These are phyloP conservation scores for Phalloptychus januarius DNA, from an alignment of 2,797 vertebrate genomes.

Conservation along the genomic window DNA sequence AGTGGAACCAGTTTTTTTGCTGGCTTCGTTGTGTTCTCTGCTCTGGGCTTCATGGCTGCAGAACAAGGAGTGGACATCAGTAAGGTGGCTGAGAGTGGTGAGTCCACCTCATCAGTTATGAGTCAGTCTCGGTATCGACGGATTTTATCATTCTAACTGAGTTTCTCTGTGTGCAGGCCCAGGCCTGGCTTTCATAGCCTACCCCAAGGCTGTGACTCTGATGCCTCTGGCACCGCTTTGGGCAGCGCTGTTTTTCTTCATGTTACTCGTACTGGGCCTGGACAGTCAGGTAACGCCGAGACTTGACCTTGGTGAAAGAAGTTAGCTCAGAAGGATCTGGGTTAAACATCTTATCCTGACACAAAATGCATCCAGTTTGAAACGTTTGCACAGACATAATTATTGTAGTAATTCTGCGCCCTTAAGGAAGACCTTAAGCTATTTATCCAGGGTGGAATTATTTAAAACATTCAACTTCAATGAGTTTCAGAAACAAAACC, in stretches of 20 bases:
- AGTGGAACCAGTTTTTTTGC: conserved; percentile 88
- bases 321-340: not conserved
- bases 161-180: conserved; percentile 76
- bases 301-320: not conserved
- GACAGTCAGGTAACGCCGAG: conserved; percentile 83
- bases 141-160: conserved; percentile 8
- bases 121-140: conserved; percentile 7
- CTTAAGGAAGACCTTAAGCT: not conserved
- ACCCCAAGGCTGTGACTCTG: conserved; percentile 88
- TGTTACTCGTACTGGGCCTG: conserved; percentile 85
- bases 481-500: not conserved
- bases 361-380: not conserved
- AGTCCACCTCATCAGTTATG: conserved; percentile 43
- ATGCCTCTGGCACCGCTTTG: conserved; percentile 87
- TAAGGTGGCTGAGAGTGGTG: conserved; percentile 87
- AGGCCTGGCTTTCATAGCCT: conserved; percentile 87
- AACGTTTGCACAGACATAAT: not conserved
- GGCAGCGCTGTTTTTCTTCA: conserved; percentile 88
- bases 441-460: not conserved
- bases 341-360: not conserved
- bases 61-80: conserved; percentile 88
- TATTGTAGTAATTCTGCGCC: not conserved
- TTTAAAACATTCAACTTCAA: not conserved
- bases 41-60: conserved; percentile 87
- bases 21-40: conserved; percentile 87